Conservation (phyloP, 2,888 invertebrate species). For the Caradrina kadenii region DNA sequence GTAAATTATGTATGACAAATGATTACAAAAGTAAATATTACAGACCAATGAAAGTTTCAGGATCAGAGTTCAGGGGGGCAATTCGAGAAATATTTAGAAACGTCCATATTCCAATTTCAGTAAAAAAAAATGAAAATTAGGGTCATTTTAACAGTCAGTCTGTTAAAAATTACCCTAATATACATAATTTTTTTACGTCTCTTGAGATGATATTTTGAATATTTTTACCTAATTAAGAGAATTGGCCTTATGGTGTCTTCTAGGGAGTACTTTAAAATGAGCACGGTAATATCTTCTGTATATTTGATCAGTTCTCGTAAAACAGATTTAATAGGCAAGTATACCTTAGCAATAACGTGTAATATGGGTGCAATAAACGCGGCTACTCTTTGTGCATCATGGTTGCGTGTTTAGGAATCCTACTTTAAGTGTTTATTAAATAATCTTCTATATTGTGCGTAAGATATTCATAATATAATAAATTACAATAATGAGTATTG, state of each 20-base stretch:
- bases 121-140: too few relatives aligned
- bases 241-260: too few relatives aligned
- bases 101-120: too few relatives aligned
- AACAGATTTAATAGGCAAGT: conserved; percentile 78
- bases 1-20: conserved; percentile 6
- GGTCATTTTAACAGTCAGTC: too few relatives aligned
- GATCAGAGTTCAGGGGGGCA: neutral
- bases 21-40: conserved; percentile 14
- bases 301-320: conserved; percentile 18
- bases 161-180: too few relatives aligned
- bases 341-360: conserved; percentile 82
- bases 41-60: neutral
- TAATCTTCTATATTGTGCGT: neutral
- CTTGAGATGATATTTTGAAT: too few relatives aligned
- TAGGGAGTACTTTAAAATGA: conserved; percentile 12
- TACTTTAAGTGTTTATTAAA: conserved; percentile 59
- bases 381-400: conserved; percentile 69
- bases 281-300: conserved; percentile 20
- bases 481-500: conserved; percentile 11
- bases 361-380: conserved; percentile 81
- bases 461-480: neutral
- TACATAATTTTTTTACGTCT: too few relatives aligned
- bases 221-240: too few relatives aligned
- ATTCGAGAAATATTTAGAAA: too few relatives aligned
- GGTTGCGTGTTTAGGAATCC: conserved; percentile 67